Base-by-base conservation (phyloP, 1,140 invertebrate genomes). In the Schlechtendalia chinensis region DNA sequence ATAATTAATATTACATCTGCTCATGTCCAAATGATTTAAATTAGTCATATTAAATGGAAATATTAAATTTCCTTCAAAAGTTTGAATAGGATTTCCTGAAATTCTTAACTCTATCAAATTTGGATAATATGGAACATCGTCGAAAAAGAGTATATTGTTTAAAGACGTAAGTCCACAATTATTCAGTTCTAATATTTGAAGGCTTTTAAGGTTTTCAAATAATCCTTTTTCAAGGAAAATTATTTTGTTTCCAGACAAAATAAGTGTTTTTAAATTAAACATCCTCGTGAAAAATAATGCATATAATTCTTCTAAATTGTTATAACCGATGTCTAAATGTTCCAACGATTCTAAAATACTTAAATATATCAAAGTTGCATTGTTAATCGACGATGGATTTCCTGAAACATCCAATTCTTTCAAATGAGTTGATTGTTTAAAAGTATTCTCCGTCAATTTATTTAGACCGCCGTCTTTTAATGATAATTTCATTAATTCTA, bases 321-420 rank as follows among this genome's bases (percentile, higher is more conserved):
- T 91, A 83, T 91, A 91, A 11, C 91, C 91, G 90, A 92, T 92
- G 83, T 92, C 91, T 11, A 92, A 85, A 83, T 90, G 90, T 85
- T 91, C 89, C 16, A 92, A 85, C 39, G 89, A 89, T 53, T 89
- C 88, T 2, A 92, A 84, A 0, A 91, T 12, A 50, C 5, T 6
- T 50, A 50, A 50, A 50, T 6, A 50, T 50, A 3, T 39, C 32
- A 39, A 39, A 3, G 47, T 1, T 5, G 5, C 47, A 50, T 12
- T 50, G 14, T 12, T 14, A 50, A 1, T 50, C 1, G 1, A 1
- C 47, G 12, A 12, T 50, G 47, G 47, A 14, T 50, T 50, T 50
- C 11, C 12, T 50, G 47, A 50, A 50, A 50, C 12, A 50, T 50
- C 47, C 47, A 50, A 50, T 14, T 50, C 47, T 50, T 50, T 10